Conservation (phyloP, 2,888 invertebrate species). For the Incurvaria masculella region DNA sequence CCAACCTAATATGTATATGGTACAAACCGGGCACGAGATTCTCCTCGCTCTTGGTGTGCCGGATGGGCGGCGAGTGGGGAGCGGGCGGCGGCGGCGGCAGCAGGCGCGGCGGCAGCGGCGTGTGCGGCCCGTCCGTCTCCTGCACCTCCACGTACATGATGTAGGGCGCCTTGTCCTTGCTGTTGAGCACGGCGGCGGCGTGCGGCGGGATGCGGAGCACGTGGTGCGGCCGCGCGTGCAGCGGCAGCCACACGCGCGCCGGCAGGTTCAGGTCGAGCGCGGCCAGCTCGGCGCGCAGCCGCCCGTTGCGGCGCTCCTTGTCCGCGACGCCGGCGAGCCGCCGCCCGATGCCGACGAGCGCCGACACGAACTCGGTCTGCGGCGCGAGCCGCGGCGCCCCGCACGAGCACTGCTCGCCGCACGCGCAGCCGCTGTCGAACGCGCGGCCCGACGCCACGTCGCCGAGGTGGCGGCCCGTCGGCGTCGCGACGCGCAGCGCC, state of each 20-base stretch:
- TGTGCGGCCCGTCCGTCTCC: conserved; percentile 71
- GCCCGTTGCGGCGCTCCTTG: conserved; percentile 85
- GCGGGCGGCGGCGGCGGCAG: conserved; percentile 74
- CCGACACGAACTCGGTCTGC: conserved; percentile 45
- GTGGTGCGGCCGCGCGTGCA: conserved; percentile 86
- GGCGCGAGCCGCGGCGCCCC: conserved; percentile 49
- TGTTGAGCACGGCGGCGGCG: conserved; percentile 96
- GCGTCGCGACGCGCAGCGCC: conserved; percentile 55
- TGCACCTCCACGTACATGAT: conserved; percentile 97
- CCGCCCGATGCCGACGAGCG: conserved; percentile 42
- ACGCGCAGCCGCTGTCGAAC: conserved; percentile 94
- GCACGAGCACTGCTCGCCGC: conserved; percentile 75
- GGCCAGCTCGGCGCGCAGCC: conserved; percentile 89
- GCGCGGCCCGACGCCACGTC: conserved; percentile 93
- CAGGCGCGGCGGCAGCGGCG: conserved; percentile 86
- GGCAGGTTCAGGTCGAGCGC: conserved; percentile 95
- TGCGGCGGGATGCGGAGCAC: conserved; percentile 96
- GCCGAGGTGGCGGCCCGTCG: conserved; percentile 71
- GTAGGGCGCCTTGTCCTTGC: conserved; percentile 98
- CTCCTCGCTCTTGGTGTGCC: conserved; percentile 94
- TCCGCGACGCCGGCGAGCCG: conserved; percentile 42
- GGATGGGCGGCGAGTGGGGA: conserved; percentile 64
- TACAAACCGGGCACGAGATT: conserved; percentile 58
- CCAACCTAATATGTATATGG: neutral
- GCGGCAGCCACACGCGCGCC: conserved; percentile 96